Evolutionary conservation across 1,140 invertebrate species (phyloP).

Genomic region (Diachasma alloeum): DNA sequence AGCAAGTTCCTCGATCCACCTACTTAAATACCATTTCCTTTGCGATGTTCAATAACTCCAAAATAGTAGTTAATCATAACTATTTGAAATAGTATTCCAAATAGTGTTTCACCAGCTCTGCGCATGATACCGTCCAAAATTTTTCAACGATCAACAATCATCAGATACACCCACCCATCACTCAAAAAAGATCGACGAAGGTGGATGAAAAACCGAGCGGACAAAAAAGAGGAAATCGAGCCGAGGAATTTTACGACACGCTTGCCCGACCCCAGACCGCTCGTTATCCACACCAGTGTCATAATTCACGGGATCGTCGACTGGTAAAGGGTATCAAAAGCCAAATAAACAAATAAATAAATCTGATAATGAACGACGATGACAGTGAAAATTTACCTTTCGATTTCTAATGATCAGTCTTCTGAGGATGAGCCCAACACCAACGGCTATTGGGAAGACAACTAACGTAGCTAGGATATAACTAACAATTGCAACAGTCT

Average conservation of each 20-base stretch:
- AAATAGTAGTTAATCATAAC: too few species aligned
- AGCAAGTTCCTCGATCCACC: too few species aligned
- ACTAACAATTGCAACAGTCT: constrained; percentile 61
- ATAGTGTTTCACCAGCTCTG: too few species aligned
- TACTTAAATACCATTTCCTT: too few species aligned
- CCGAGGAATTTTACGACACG: neutral
- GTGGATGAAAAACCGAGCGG: neutral
- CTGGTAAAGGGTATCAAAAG: neutral
- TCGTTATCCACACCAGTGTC: constrained; percentile 20
- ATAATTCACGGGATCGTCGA: constrained; percentile 7
- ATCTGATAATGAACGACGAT: neutral
- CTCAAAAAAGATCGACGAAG: neutral
- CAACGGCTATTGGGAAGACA: constrained; percentile 62
- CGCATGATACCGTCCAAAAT: too few species aligned
- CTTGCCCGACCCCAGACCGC: neutral
- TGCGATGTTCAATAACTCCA: too few species aligned
- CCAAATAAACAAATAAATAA: neutral
- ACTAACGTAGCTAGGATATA: constrained; percentile 62
- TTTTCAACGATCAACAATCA: neutral
- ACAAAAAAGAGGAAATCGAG: neutral
- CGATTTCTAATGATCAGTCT: constrained; percentile 66
- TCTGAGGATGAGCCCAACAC: constrained; percentile 62
- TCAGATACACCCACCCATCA: neutral
- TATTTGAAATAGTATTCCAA: too few species aligned
- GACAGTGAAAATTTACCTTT: constrained; percentile 52